A percentile compares a stretch with the other conserved stretches of the same genome.
Evolutionary conservation across 30 jellyfish, hydroid and myxozoan genomes (phyloP).

Genomic region (Nemopilema nomurai): DNA sequence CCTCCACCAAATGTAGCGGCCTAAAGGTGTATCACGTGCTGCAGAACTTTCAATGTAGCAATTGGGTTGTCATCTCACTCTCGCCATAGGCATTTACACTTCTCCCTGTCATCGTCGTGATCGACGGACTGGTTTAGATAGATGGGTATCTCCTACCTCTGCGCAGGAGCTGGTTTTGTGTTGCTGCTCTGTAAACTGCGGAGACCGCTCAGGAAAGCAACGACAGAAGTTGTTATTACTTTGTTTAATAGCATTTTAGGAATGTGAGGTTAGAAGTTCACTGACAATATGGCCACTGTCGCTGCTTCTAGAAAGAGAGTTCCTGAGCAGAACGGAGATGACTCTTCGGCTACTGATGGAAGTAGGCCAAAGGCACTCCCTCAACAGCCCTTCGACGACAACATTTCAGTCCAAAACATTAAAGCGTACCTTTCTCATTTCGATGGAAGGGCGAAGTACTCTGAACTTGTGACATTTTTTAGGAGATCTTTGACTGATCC

Average conservation of each 20-base stretch:
- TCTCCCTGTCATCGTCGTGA: slow-evolving; percentile 19
- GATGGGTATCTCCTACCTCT: no score
- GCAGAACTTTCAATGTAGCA: slow-evolving; percentile 19
- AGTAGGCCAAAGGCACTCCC: neutral
- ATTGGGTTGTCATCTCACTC: slow-evolving; percentile 25
- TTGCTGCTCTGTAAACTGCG: neutral
- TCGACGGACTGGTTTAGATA: slow-evolving; percentile 44
- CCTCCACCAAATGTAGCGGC: slow-evolving; percentile 11
- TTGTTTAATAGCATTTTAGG: neutral
- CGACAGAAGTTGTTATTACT: neutral
- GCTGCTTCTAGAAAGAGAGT: neutral
- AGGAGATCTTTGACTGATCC: slow-evolving; percentile 78
- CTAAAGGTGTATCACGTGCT: slow-evolving; percentile 11
- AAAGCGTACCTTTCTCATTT: slow-evolving; percentile 29
- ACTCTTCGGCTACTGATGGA: neutral
- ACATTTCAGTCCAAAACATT: slow-evolving; percentile 71
- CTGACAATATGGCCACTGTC: neutral
- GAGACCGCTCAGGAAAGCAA: neutral
- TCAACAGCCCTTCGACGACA: slow-evolving; percentile 42
- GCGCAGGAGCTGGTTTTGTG: no score
- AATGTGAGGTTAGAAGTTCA: neutral
- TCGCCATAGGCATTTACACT: slow-evolving; percentile 15
- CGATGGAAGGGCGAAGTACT: slow-evolving; percentile 79
- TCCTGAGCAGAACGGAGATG: neutral
- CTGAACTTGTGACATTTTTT: slow-evolving; percentile 74